Evolutionary conservation across 1,140 invertebrate species (phyloP), one percentile per base, ranked within the genome.

Genomic region (Drosophila nigromelanica): DNA sequence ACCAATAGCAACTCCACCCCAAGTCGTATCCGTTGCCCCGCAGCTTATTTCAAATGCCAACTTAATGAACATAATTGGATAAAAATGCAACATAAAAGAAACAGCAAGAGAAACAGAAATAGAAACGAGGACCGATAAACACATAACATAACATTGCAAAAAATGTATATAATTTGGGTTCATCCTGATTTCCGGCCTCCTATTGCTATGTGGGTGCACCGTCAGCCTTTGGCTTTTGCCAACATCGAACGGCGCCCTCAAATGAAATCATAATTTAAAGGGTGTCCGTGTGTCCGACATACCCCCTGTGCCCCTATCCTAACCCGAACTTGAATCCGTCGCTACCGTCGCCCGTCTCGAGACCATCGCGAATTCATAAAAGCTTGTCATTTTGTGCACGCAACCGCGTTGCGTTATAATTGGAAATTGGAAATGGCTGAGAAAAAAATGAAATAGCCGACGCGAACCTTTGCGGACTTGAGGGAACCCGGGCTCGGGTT

Each of bases 341-440:
- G 4, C 5, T 21, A n/a, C n/a, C 33, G 10, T 40, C 50, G 6
- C 27, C 10, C 45, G 75, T 62, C 55, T 73, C 35, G 61, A 55
- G 61, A 73, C 52, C 81, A 77, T 62, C 67, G 76, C 78, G 78
- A 80, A 78, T 89, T 83, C 66, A 79, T 87, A 82, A 89, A 73
- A 86, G 78, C 74, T 82, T 87, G 82, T 87, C 82, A 87, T 87
- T 87, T 87, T 68, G 81, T 81, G 82, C 82, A 87, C 82, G 82
- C 85, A 89, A 87, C 78, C 75, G 71, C 55, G 68, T 76, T 81
- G 81, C 81, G 72, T 87, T 87, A 87, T 86, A 86, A 87, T 87
- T 86, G 82, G 78, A 78, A 86, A 86, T 86, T 86, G 81, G 62
- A 87, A 86, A 78, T 87, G 80, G 74, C 82, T 81, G 60, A 87